phyloP scores from a whole-genome alignment of 2,797 vertebrate genomes.

The Pseudopleuronectes americanus region DNA sequence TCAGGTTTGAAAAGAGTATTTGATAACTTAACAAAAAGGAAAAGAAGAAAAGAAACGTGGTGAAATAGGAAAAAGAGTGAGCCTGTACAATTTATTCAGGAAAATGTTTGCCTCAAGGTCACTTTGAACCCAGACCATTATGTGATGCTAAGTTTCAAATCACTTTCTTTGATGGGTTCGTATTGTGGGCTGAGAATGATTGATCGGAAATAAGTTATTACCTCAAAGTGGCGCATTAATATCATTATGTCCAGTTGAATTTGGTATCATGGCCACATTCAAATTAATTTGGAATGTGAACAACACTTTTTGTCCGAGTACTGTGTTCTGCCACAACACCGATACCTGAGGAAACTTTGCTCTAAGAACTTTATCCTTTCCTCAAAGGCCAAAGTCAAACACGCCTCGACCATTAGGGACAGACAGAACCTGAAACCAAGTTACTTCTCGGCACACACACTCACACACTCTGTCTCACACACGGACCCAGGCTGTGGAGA shows the following conservation, averaged over 20 bases:
- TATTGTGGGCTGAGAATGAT: background rate
- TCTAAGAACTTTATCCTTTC: conserved; percentile 43
- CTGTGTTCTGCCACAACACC: conserved; percentile 21
- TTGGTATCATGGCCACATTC: background rate
- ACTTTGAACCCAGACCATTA: conserved; percentile 12
- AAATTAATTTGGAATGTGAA: background rate
- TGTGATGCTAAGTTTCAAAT: conserved; percentile 3
- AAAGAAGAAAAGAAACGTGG: background rate
- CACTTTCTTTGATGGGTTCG: background rate
- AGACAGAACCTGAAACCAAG: conserved; percentile 54
- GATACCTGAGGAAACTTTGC: conserved; percentile 47
- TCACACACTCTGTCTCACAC: conserved; percentile 28
- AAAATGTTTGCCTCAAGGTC: conserved; percentile 14
- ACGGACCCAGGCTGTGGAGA: conserved; percentile 50
- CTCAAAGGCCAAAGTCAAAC: conserved; percentile 58
- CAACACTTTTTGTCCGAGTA: conserved; percentile 3
- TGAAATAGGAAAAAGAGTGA: background rate
- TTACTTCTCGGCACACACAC: conserved; percentile 15
- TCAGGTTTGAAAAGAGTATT: background rate
- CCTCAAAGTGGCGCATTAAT: background rate
- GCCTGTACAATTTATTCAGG: background rate
- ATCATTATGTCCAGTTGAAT: background rate
- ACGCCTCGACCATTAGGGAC: conserved; percentile 51
- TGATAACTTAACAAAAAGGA: background rate
- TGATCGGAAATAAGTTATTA: background rate